These are phyloP conservation scores for Heliconius himera DNA, from an alignment of 1,140 invertebrate species.

Conservation along the genomic window DNA sequence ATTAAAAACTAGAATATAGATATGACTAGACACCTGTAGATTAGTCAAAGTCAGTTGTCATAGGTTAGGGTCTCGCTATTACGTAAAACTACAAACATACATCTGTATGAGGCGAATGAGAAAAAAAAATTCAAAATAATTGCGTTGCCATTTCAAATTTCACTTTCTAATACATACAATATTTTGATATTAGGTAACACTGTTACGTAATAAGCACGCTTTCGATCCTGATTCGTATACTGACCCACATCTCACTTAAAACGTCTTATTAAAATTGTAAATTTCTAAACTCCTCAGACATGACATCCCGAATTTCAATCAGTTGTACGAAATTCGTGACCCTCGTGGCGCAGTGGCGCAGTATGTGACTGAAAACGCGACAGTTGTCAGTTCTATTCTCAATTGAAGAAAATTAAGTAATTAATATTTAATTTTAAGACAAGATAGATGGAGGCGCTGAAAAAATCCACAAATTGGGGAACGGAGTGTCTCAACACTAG, in stretches of 20 bases:
- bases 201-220: neutral
- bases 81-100: neutral
- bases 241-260: slow-evolving; percentile 2
- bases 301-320: neutral
- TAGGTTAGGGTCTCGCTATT: neutral
- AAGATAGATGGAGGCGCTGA: too few relatives aligned
- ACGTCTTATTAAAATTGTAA: slow-evolving; percentile 4
- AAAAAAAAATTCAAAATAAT: neutral
- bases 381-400: too few relatives aligned
- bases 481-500: too few relatives aligned
- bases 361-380: too few relatives aligned
- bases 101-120: too few relatives aligned
- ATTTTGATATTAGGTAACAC: neutral
- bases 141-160: neutral
- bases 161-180: slow-evolving; percentile 3
- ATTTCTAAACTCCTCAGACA: neutral
- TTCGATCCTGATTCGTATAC: neutral
- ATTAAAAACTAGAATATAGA: neutral
- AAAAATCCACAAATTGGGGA: too few relatives aligned
- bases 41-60: neutral
- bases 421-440: too few relatives aligned
- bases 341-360: too few relatives aligned
- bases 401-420: too few relatives aligned
- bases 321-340: too few relatives aligned
- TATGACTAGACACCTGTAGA: neutral